Evolutionary conservation across 1,140 invertebrate genomes (phyloP).

Genomic region (Telenomus remus): DNA sequence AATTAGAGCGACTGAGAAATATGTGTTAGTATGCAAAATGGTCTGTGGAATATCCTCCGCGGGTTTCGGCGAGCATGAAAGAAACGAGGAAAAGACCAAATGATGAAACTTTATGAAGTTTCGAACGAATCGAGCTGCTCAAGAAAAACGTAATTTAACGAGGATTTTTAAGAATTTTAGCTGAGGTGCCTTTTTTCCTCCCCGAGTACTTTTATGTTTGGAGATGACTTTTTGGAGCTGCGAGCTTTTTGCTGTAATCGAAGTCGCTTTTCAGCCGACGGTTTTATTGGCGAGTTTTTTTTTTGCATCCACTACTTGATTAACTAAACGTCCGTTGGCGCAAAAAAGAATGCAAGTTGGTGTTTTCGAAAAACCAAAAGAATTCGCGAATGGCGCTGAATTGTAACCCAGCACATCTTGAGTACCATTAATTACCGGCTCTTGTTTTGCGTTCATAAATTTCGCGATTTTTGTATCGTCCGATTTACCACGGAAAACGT

Average conservation of each 20-base stretch:
- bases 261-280: too few species aligned
- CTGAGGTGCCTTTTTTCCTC: background rate
- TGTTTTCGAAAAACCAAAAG: too few species aligned
- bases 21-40: slow-evolving; percentile 30
- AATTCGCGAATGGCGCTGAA: too few species aligned
- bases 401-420: too few species aligned
- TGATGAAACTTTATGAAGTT: slow-evolving; percentile 25
- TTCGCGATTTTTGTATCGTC: slow-evolving; percentile 13
- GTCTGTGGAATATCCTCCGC: slow-evolving; percentile 17
- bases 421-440: background rate
- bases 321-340: too few species aligned
- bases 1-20: slow-evolving; percentile 10
- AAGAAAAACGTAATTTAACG: slow-evolving; percentile 20
- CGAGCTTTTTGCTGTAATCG: background rate
- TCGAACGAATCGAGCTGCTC: slow-evolving; percentile 6
- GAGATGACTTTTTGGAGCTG: background rate
- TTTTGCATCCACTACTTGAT: too few species aligned
- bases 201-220: background rate
- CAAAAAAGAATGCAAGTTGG: too few species aligned
- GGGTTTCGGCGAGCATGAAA: background rate
- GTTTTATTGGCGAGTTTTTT: too few species aligned
- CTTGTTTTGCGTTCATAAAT: slow-evolving; percentile 17
- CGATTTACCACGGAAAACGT: slow-evolving; percentile 13
- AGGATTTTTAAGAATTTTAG: slow-evolving; percentile 6
- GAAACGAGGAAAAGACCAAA: slow-evolving; percentile 9